These are phyloP conservation scores for Equus quagga DNA, from an alignment of 2,113 vertebrate genomes.

Conservation along the genomic window DNA sequence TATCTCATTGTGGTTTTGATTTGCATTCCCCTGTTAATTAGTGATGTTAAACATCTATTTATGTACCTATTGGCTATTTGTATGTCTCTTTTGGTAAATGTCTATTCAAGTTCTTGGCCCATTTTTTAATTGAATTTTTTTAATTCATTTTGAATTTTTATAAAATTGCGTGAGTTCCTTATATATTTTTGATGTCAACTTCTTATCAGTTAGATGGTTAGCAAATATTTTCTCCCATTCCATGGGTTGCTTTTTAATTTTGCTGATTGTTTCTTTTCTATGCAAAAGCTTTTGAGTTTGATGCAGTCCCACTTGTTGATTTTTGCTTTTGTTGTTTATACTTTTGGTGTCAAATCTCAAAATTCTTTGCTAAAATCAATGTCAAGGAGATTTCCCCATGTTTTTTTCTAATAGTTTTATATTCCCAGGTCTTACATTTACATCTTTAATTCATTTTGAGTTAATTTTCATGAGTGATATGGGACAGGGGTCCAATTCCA, in stretches of 20 bases:
- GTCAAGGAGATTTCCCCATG: not conserved
- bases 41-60: not conserved
- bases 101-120: no score
- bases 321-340: not conserved
- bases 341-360: not conserved
- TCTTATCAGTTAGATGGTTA: not conserved
- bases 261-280: not conserved
- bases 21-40: not conserved
- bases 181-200: not conserved
- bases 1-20: not conserved
- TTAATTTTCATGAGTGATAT: not conserved
- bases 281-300: not conserved
- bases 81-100: not conserved
- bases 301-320: not conserved
- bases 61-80: not conserved
- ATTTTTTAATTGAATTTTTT: not conserved
- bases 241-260: not conserved
- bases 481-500: not conserved
- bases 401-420: not conserved
- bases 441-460: not conserved
- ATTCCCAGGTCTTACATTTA: not conserved
- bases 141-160: no score
- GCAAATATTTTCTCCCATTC: not conserved
- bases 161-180: not conserved
- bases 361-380: not conserved